These are phyloP conservation scores for Cardiocondyla obscurior DNA, from an alignment of 1,140 invertebrate genomes.

Conservation along the genomic window DNA sequence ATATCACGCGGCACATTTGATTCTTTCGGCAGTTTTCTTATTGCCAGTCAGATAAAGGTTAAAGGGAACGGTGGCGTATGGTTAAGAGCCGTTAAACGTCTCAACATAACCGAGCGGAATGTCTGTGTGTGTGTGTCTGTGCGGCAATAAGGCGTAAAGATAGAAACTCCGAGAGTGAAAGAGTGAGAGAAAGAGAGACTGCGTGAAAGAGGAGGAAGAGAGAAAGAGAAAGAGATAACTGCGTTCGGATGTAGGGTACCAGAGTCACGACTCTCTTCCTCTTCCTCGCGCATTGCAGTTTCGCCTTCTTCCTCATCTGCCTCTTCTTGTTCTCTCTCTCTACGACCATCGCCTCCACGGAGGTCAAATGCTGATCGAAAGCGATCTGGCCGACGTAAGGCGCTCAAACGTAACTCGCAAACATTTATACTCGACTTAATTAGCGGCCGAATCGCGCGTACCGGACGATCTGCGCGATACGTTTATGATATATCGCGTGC, in stretches of 20 bases:
- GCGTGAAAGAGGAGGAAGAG: constrained; percentile 57
- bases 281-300: constrained; percentile 73
- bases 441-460: constrained; percentile 33
- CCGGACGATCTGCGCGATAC: constrained; percentile 23
- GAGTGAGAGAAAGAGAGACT: constrained; percentile 67
- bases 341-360: constrained; percentile 39
- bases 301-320: constrained; percentile 57
- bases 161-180: constrained; percentile 67
- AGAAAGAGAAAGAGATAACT: constrained; percentile 72
- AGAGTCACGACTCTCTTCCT: constrained; percentile 83
- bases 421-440: constrained; percentile 48
- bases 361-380: constrained; percentile 54
- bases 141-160: constrained; percentile 54
- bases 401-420: constrained; percentile 48
- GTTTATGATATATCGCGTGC: constrained; percentile 47
- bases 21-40: neutral
- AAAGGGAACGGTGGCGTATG: constrained; percentile 48
- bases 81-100: constrained; percentile 69
- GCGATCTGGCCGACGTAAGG: constrained; percentile 43
- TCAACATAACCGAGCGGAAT: constrained; percentile 59
- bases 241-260: constrained; percentile 82
- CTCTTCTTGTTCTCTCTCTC: constrained; percentile 36
- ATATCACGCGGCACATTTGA: neutral
- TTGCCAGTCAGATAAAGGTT: constrained; percentile 40
- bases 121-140: constrained; percentile 29